phyloP scores from a whole-genome alignment of 37 sponge, comb jelly and placozoan species.

The Mnemiopsis leidyi region DNA sequence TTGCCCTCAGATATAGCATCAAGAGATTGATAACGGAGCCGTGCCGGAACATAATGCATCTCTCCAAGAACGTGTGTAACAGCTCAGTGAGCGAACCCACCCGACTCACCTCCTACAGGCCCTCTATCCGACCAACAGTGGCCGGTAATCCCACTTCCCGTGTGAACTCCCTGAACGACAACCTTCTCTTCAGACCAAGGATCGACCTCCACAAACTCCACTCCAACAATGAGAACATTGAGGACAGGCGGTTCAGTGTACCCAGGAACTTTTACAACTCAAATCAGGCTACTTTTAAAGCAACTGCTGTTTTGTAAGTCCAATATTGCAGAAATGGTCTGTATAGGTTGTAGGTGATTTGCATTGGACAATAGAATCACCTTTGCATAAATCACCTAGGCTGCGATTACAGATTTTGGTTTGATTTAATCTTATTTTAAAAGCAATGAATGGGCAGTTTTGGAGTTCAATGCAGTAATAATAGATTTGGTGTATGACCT shows the following conservation, averaged over 20 bases:
- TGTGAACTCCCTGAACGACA: constrained; percentile 53
- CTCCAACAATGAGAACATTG: background rate
- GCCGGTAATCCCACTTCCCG: background rate
- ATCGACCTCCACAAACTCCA: background rate
- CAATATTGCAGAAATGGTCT: background rate
- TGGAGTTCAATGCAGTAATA: no score
- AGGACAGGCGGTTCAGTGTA: constrained; percentile 35
- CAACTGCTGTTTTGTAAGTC: background rate
- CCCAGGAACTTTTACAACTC: constrained; percentile 23
- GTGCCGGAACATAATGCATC: background rate
- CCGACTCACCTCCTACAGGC: constrained; percentile 42
- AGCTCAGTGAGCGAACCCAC: constrained; percentile 49
- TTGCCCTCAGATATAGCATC: constrained; percentile 50
- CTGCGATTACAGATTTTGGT: no score
- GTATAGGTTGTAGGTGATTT: no score
- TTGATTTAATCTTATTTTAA: no score
- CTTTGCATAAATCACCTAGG: no score
- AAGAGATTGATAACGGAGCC: background rate
- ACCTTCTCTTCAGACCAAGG: constrained; percentile 3
- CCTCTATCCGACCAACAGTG: constrained; percentile 11
- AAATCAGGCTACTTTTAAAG: background rate
- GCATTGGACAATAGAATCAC: no score
- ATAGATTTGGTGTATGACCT: no score
- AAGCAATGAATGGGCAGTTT: no score
- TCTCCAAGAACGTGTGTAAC: constrained; percentile 28